Conservation (phyloP, 1,140 invertebrate genomes). For the Macrostomum lignano region DNA sequence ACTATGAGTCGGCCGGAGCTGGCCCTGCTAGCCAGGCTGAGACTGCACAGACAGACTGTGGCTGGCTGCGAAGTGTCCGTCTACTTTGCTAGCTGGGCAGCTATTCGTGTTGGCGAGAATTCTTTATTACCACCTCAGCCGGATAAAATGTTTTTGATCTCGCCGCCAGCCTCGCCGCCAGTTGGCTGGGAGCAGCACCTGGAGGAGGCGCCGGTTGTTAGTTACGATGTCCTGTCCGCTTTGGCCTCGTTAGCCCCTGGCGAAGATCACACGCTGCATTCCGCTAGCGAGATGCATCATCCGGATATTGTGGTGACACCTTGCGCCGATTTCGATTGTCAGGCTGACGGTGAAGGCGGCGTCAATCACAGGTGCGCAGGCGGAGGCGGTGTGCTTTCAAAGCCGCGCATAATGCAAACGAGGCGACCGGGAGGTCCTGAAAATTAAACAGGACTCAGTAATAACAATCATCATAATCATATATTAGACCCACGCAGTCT, state of each 20-base stretch:
- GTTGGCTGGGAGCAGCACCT: conserved; percentile 67
- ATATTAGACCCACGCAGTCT: too few relatives aligned
- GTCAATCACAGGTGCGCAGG: too few relatives aligned
- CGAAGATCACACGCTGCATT: conserved; percentile 14
- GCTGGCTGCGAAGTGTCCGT: conserved; percentile 28
- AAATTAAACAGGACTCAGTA: too few relatives aligned
- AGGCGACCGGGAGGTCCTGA: too few relatives aligned
- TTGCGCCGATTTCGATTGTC: conserved; percentile 30
- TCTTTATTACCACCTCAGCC: conserved; percentile 59
- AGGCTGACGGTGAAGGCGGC: too few relatives aligned
- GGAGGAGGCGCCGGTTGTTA: conserved; percentile 63
- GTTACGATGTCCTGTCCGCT: conserved; percentile 67
- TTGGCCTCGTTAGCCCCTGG: conserved; percentile 59
- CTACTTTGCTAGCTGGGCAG: not conserved
- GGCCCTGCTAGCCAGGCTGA: conserved; percentile 50
- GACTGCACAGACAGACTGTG: conserved; percentile 52
- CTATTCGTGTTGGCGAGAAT: conserved; percentile 12
- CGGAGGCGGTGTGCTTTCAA: too few relatives aligned
- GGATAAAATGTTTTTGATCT: conserved; percentile 92
- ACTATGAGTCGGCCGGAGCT: conserved; percentile 49
- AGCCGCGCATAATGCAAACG: too few relatives aligned
- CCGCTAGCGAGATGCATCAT: conserved; percentile 43
- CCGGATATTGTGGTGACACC: conserved; percentile 62
- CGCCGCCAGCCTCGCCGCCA: conserved; percentile 79
- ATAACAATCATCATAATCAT: too few relatives aligned